Evolutionary conservation across 2,888 invertebrate species (phyloP).

Genomic region (Galeopsomyia nigrocyanea): DNA sequence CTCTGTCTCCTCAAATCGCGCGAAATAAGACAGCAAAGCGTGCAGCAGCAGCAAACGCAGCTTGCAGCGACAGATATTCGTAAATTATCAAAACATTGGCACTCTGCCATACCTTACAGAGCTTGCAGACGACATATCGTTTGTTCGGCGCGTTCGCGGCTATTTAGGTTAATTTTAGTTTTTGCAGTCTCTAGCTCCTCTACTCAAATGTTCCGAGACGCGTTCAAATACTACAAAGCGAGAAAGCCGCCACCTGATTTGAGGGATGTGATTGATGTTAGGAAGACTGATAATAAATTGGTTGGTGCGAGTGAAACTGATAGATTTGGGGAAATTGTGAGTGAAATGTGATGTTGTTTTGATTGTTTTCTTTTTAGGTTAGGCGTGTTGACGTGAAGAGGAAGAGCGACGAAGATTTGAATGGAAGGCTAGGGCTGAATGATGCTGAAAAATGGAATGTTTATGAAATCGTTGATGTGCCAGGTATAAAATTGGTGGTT

Average conservation of each 20-base stretch:
- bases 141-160: too few species aligned
- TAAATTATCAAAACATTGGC: conserved; percentile 28
- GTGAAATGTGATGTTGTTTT: not conserved
- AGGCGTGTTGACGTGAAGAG: conserved; percentile 49
- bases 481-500: conserved; percentile 68
- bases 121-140: conserved; percentile 1
- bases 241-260: conserved; percentile 77
- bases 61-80: not conserved
- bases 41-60: not conserved
- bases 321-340: not conserved
- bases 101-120: conserved; percentile 11
- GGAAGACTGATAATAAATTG: conserved; percentile 52
- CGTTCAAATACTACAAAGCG: conserved; percentile 86
- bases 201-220: conserved; percentile 75
- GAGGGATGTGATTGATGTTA: conserved; percentile 75
- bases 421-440: conserved; percentile 67
- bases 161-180: conserved; percentile 16
- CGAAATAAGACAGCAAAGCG: too few species aligned
- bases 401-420: conserved; percentile 24
- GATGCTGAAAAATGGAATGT: conserved; percentile 74
- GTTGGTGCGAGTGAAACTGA: conserved; percentile 50
- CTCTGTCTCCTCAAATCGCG: too few species aligned
- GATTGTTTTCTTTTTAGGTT: conserved; percentile 60
- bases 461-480: conserved; percentile 74
- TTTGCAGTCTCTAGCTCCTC: not conserved